These are phyloP conservation scores for Drosophila cognata DNA, from an alignment of 2,888 invertebrate genomes.

Conservation along the genomic window DNA sequence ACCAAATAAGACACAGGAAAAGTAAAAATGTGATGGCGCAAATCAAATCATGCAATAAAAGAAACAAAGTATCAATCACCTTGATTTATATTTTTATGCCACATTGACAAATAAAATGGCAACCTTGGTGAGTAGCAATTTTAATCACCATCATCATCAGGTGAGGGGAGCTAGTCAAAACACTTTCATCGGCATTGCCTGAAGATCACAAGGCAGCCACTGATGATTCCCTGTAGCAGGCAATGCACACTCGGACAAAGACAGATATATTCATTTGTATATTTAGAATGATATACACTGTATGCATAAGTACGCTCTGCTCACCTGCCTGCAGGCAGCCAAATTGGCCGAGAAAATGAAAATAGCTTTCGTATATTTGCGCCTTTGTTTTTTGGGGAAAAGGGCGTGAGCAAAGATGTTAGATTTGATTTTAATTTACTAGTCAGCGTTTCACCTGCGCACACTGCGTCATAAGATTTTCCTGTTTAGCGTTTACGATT, in stretches of 20 bases:
- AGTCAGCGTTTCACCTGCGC: slow-evolving; percentile 63
- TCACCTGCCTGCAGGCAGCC: slow-evolving; percentile 60
- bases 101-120: slow-evolving; percentile 62
- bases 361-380: slow-evolving; percentile 56
- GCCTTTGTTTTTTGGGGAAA: slow-evolving; percentile 41
- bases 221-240: slow-evolving; percentile 37
- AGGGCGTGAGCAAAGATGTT: slow-evolving; percentile 42
- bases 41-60: slow-evolving; percentile 43
- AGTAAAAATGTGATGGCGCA: slow-evolving; percentile 42
- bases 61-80: slow-evolving; percentile 49
- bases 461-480: slow-evolving; percentile 76
- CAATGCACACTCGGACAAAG: slow-evolving; percentile 29
- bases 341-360: slow-evolving; percentile 45
- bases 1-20: neutral
- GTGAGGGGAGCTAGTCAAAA: slow-evolving; percentile 33
- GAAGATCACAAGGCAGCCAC: slow-evolving; percentile 69
- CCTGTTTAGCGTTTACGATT: slow-evolving; percentile 59
- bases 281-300: slow-evolving; percentile 10
- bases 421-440: slow-evolving; percentile 56
- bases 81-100: slow-evolving; percentile 65
- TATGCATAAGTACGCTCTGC: slow-evolving; percentile 16
- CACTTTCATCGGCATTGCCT: slow-evolving; percentile 74
- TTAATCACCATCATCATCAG: slow-evolving; percentile 64
- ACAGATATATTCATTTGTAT: slow-evolving; percentile 12
- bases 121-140: slow-evolving; percentile 63